A percentile compares a stretch with the other conserved stretches of the same genome.
These are phyloP conservation scores for Hydriomena furcata DNA, from an alignment of 2,888 invertebrate genomes.

Conservation along the genomic window DNA sequence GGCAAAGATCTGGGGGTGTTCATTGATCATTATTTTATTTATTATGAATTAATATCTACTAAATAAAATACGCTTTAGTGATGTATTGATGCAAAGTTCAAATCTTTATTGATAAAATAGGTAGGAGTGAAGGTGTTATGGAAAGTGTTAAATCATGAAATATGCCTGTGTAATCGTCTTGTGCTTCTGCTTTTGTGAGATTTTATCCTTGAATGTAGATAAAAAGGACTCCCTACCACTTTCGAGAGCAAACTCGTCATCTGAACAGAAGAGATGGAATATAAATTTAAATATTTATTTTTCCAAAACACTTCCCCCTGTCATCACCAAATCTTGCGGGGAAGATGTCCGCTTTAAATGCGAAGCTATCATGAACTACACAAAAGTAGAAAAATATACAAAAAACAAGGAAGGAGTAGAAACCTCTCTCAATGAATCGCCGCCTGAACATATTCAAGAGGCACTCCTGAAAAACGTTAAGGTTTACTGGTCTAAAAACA, in stretches of 20 bases:
- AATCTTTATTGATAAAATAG: slow-evolving; percentile 9
- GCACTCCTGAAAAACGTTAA: slow-evolving; percentile 70
- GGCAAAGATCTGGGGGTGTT: not conserved
- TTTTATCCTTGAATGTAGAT: slow-evolving; percentile 50
- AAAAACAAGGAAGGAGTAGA: slow-evolving; percentile 69
- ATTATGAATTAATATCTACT: not conserved
- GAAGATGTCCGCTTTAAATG: slow-evolving; percentile 69
- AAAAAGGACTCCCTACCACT: slow-evolving; percentile 56
- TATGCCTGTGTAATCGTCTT: slow-evolving; percentile 68
- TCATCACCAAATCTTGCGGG: slow-evolving; percentile 55
- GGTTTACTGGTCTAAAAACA: slow-evolving; percentile 73
- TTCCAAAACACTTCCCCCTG: slow-evolving; percentile 63
- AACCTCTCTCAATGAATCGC: slow-evolving; percentile 62
- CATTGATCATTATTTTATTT: not conserved
- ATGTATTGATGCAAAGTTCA: not conserved
- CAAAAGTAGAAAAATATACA: slow-evolving; percentile 67
- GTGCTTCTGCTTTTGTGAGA: slow-evolving; percentile 60
- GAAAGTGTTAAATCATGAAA: slow-evolving; percentile 75
- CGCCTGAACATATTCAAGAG: slow-evolving; percentile 70
- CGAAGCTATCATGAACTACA: slow-evolving; percentile 74
- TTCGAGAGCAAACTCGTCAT: slow-evolving; percentile 59
- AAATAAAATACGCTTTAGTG: not conserved
- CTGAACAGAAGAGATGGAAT: slow-evolving; percentile 72
- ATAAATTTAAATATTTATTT: slow-evolving; percentile 75
- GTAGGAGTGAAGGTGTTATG: slow-evolving; percentile 55